These are phyloP conservation scores for Cryptocephalus primarius DNA, from an alignment of 2,888 invertebrate genomes.

Conservation along the genomic window DNA sequence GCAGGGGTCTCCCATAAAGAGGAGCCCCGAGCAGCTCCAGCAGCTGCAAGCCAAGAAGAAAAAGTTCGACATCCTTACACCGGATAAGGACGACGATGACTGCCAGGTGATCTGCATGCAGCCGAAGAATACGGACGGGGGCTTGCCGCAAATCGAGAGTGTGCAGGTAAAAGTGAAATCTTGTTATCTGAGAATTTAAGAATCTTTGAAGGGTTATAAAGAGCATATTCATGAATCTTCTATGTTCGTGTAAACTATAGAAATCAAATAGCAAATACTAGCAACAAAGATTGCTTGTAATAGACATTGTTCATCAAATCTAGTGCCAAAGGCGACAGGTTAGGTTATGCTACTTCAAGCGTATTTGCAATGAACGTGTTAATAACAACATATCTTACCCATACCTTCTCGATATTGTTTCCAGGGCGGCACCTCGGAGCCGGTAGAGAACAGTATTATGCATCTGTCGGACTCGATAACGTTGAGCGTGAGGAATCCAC, in stretches of 20 bases:
- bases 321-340: too few species aligned
- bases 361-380: too few species aligned
- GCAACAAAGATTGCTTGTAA: too few species aligned
- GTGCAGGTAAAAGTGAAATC: constrained; percentile 46
- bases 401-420: constrained; percentile 6
- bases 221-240: too few species aligned
- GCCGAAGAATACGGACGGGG: constrained; percentile 54
- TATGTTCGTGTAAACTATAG: too few species aligned
- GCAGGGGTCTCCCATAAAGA: constrained; percentile 19
- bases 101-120: constrained; percentile 67
- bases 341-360: too few species aligned
- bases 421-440: constrained; percentile 29
- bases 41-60: constrained; percentile 38
- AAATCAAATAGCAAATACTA: too few species aligned
- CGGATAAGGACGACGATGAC: constrained; percentile 62
- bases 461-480: constrained; percentile 66
- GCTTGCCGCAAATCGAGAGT: constrained; percentile 60
- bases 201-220: too few species aligned
- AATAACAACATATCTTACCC: too few species aligned
- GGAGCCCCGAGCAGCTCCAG: constrained; percentile 29
- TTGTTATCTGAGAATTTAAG: too few species aligned
- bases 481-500: constrained; percentile 48
- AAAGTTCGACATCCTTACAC: constrained; percentile 52
- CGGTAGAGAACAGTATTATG: constrained; percentile 43
- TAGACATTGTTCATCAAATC: too few species aligned